phyloP scores from a whole-genome alignment of 2,888 invertebrate genomes.

The Eumerus sabulonum region DNA sequence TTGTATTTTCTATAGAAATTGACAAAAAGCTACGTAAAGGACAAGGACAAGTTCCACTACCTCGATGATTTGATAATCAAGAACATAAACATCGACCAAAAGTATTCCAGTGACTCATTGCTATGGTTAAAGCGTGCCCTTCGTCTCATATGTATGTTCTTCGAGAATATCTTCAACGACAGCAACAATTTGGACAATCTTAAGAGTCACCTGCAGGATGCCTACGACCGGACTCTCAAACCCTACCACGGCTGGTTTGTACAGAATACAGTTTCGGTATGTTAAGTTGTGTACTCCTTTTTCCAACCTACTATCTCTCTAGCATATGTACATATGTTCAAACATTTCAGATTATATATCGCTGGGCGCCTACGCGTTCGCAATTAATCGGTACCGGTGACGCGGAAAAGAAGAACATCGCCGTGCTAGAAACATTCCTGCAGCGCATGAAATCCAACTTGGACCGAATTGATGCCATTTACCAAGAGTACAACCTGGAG shows the following conservation, averaged over 20 bases:
- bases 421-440: slow-evolving; percentile 79
- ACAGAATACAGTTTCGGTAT: slow-evolving; percentile 85
- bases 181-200: slow-evolving; percentile 80
- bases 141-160: slow-evolving; percentile 77
- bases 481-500: slow-evolving; percentile 81
- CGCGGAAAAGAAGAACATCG: slow-evolving; percentile 78
- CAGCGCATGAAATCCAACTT: slow-evolving; percentile 82
- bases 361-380: slow-evolving; percentile 83
- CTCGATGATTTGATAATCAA: slow-evolving; percentile 85
- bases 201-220: slow-evolving; percentile 82
- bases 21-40: slow-evolving; percentile 80
- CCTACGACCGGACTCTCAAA: slow-evolving; percentile 86
- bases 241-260: slow-evolving; percentile 88
- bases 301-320: slow-evolving; percentile 70
- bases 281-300: slow-evolving; percentile 62
- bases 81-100: slow-evolving; percentile 81
- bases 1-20: slow-evolving; percentile 81
- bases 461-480: slow-evolving; percentile 82
- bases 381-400: slow-evolving; percentile 80
- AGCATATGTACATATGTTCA: not conserved
- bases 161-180: slow-evolving; percentile 77
- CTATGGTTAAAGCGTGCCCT: slow-evolving; percentile 85
- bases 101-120: slow-evolving; percentile 82
- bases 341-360: slow-evolving; percentile 81
- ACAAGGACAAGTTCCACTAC: slow-evolving; percentile 81